Evolutionary conservation across 2,797 vertebrate genomes (phyloP).

Genomic region (Rhinogobio ventralis): DNA sequence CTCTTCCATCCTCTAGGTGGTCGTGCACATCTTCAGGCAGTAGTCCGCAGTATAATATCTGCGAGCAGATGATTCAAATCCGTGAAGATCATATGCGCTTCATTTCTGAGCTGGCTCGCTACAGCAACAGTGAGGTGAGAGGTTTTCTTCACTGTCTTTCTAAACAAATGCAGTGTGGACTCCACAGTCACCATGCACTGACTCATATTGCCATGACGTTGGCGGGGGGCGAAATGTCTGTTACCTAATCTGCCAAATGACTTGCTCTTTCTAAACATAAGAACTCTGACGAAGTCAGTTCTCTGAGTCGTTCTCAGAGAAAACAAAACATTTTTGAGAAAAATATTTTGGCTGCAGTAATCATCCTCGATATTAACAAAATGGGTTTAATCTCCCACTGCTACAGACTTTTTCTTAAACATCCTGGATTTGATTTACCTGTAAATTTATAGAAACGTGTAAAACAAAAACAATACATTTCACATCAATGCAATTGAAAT

Average conservation of each 20-base stretch:
- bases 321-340: not conserved
- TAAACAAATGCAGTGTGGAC: not conserved
- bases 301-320: not conserved
- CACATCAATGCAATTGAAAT: not conserved
- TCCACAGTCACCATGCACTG: not conserved
- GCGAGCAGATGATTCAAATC: constrained; percentile 99
- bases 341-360: not conserved
- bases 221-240: not conserved
- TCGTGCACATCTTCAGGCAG: constrained; percentile 92
- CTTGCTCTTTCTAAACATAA: not conserved
- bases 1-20: constrained; percentile 79
- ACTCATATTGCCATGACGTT: constrained; percentile 9
- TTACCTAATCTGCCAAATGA: constrained; percentile 25
- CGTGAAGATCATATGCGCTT: constrained; percentile 99
- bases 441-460: not conserved
- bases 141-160: not conserved
- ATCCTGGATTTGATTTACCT: not conserved
- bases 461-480: not conserved
- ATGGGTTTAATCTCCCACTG: not conserved
- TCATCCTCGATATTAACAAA: not conserved
- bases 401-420: not conserved
- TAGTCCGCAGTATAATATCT: constrained; percentile 98
- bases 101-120: constrained; percentile 98
- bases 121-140: constrained; percentile 96
- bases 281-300: not conserved